Percentiles rank a stretch among this genome's conserved stretches.
phyloP scores from a whole-genome alignment of 2,113 vertebrate genomes.

The Polypterus senegalus region DNA sequence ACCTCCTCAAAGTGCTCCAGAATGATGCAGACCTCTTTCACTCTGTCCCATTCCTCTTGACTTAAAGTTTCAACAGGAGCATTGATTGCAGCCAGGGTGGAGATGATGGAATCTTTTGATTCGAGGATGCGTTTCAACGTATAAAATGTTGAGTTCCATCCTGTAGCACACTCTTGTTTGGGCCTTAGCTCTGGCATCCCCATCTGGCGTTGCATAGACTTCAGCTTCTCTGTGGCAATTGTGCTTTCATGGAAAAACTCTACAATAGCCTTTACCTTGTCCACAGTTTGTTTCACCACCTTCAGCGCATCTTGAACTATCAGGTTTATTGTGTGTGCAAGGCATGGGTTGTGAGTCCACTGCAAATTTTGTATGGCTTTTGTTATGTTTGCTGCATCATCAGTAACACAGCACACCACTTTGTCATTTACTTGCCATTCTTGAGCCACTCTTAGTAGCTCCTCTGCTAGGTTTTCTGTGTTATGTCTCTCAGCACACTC shows the following conservation, averaged over 20 bases:
- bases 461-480: no score
- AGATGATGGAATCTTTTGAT: conserved; percentile 14
- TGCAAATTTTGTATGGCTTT: no score
- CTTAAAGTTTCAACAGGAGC: conserved; percentile 13
- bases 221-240: conserved; percentile 17
- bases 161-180: conserved; percentile 20
- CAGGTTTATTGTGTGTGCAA: no score
- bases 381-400: no score
- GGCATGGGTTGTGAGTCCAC: no score
- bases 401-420: no score
- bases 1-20: conserved; percentile 20
- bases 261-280: conserved; percentile 16
- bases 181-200: conserved; percentile 6
- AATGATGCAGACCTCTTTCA: conserved; percentile 13
- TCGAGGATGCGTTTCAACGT: conserved; percentile 14
- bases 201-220: background rate
- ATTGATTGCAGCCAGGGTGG: conserved; percentile 17
- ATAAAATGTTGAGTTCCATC: conserved; percentile 19
- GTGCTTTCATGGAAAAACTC: conserved; percentile 21
- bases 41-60: conserved; percentile 16
- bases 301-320: conserved; percentile 5
- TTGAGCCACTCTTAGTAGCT: no score
- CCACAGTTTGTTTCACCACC: conserved; percentile 8
- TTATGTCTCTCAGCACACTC: no score
- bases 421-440: no score